A percentile compares a stretch with the other conserved stretches of the same genome.
Evolutionary conservation across 2,888 invertebrate species (phyloP).

Genomic region (Trichacis sp.): DNA sequence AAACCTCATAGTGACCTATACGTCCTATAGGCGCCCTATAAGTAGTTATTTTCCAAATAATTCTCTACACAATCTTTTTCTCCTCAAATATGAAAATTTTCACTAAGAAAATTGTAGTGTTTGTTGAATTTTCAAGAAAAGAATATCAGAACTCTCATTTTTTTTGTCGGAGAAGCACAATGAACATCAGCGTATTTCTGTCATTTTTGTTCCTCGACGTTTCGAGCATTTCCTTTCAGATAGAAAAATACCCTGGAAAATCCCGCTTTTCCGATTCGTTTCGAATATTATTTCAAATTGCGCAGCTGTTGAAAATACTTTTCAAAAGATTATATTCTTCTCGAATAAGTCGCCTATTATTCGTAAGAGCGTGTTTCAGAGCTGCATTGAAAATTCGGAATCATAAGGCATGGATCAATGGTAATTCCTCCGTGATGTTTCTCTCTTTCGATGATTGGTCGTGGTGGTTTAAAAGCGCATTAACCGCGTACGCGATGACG

Average conservation of each 20-base stretch:
- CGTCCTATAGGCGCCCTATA: too few species aligned
- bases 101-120: too few species aligned
- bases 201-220: too few species aligned
- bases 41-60: too few species aligned
- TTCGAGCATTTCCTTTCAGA: too few species aligned
- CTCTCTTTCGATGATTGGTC: constrained; percentile 12
- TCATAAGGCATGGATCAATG: not conserved
- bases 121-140: too few species aligned
- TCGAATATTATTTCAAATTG: not conserved
- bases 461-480: constrained; percentile 12
- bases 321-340: not conserved
- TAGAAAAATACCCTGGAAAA: not conserved
- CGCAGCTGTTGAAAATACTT: not conserved
- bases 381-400: not conserved
- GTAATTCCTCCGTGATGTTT: not conserved
- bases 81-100: too few species aligned
- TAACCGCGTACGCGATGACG: constrained; percentile 17
- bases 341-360: not conserved
- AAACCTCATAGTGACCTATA: too few species aligned
- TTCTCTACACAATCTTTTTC: too few species aligned
- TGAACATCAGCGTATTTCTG: too few species aligned
- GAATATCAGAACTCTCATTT: too few species aligned
- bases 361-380: not conserved
- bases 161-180: too few species aligned
- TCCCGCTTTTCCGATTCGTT: not conserved